phyloP scores from a whole-genome alignment of 2,113 vertebrate genomes.

The Passerina amoena region DNA sequence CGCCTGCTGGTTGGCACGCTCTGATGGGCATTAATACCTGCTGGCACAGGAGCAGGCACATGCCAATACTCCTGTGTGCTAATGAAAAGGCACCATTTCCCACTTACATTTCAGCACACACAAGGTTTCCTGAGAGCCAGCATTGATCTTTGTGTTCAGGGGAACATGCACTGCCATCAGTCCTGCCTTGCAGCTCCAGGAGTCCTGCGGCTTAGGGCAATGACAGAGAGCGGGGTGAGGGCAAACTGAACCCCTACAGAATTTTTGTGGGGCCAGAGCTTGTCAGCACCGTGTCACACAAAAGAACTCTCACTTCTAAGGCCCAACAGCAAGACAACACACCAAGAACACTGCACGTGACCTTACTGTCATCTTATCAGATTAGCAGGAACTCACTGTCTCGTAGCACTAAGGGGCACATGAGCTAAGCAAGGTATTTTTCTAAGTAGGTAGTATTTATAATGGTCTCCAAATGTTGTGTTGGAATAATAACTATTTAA shows the following conservation, averaged over 20 bases:
- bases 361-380: conserved; percentile 8
- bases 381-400: background rate
- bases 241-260: background rate
- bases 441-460: background rate
- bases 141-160: background rate
- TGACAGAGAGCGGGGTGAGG: background rate
- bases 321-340: background rate
- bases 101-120: background rate
- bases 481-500: conserved; percentile 51
- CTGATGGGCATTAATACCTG: conserved; percentile 55
- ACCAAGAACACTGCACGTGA: background rate
- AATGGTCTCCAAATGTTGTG: background rate
- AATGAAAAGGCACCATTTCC: conserved; percentile 52
- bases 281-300: background rate
- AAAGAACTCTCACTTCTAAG: background rate
- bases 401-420: background rate
- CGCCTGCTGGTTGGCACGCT: conserved; percentile 49
- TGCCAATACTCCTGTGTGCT: conserved; percentile 15
- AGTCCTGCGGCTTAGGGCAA: background rate
- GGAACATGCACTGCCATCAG: background rate
- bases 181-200: background rate
- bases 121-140: background rate
- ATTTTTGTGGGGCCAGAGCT: background rate
- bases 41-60: conserved; percentile 26
- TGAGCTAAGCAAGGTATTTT: background rate